Conservation (phyloP, 2,888 invertebrate genomes). For the Hypsopygia costalis region DNA sequence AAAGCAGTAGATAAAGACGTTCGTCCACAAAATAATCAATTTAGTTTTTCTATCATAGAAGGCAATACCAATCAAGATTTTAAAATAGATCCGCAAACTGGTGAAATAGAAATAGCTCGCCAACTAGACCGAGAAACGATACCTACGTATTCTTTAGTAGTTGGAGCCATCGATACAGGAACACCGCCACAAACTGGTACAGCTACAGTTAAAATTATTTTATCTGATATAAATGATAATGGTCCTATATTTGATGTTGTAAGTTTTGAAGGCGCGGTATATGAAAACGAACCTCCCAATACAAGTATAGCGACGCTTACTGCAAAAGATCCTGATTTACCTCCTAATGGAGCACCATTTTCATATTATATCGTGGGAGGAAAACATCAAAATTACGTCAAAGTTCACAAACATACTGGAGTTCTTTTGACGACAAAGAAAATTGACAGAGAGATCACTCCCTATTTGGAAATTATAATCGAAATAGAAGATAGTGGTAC, state of each 20-base stretch:
- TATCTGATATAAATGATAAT: conserved; percentile 96
- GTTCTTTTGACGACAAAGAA: conserved; percentile 88
- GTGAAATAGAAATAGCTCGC: conserved; percentile 89
- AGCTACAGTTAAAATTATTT: conserved; percentile 87
- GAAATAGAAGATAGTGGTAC: conserved; percentile 94
- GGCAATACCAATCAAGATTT: conserved; percentile 92
- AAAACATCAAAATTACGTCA: conserved; percentile 87
- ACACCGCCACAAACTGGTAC: conserved; percentile 96
- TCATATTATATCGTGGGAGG: conserved; percentile 90
- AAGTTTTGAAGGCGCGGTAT: conserved; percentile 87
- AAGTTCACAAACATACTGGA: conserved; percentile 89
- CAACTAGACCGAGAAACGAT: conserved; percentile 90
- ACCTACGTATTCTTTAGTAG: conserved; percentile 85
- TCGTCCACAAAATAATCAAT: conserved; percentile 93
- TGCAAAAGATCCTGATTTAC: conserved; percentile 93
- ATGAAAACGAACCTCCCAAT: conserved; percentile 92
- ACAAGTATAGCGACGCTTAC: conserved; percentile 91
- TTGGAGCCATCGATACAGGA: conserved; percentile 95
- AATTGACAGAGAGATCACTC: conserved; percentile 90
- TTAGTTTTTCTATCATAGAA: conserved; percentile 92
- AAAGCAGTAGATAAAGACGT: conserved; percentile 96
- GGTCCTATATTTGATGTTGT: conserved; percentile 90
- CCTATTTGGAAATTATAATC: conserved; percentile 87
- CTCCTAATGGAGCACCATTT: conserved; percentile 95
- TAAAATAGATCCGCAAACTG: conserved; percentile 92